phyloP scores from a whole-genome alignment of 2,888 invertebrate genomes.

The Serrognathus titanus region DNA sequence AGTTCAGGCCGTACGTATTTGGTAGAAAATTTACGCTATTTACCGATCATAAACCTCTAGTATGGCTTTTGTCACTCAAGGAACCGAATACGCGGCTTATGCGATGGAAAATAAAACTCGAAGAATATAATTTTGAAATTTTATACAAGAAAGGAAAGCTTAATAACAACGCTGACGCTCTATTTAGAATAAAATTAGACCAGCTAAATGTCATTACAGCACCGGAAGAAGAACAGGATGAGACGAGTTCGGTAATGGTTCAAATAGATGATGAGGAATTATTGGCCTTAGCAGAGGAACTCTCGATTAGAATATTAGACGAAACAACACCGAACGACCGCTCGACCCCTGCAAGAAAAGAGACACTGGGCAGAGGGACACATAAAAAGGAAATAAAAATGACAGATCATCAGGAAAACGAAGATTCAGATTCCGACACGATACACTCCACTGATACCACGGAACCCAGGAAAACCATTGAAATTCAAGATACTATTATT shows the following conservation, averaged over 20 bases:
- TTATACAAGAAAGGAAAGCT: slow-evolving; percentile 14
- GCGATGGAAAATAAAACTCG: background rate
- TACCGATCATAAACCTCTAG: slow-evolving; percentile 22
- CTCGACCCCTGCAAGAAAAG: too few relatives aligned
- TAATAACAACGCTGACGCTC: slow-evolving; percentile 15
- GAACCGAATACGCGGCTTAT: background rate
- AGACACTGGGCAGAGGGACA: too few relatives aligned
- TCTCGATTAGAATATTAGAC: background rate
- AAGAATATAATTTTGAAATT: slow-evolving; percentile 6
- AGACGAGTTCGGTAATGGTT: background rate
- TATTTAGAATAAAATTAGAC: slow-evolving; percentile 5
- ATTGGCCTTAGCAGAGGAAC: background rate
- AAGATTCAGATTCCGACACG: background rate
- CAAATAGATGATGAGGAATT: slow-evolving; percentile 5
- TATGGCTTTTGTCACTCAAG: slow-evolving; percentile 21
- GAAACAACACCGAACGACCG: too few relatives aligned
- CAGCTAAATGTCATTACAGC: slow-evolving; percentile 1
- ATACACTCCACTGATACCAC: background rate
- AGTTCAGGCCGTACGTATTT: slow-evolving; percentile 25
- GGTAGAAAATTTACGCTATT: slow-evolving; percentile 11
- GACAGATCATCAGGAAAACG: background rate
- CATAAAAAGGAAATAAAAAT: too few relatives aligned
- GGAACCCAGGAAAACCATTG: background rate
- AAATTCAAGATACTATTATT: slow-evolving; percentile 1
- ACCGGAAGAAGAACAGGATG: background rate